A percentile compares a stretch with the other conserved stretches of the same genome.
These are phyloP conservation scores for Anarhynchus alexandrinus DNA, from an alignment of 2,113 vertebrate species.

Conservation along the genomic window DNA sequence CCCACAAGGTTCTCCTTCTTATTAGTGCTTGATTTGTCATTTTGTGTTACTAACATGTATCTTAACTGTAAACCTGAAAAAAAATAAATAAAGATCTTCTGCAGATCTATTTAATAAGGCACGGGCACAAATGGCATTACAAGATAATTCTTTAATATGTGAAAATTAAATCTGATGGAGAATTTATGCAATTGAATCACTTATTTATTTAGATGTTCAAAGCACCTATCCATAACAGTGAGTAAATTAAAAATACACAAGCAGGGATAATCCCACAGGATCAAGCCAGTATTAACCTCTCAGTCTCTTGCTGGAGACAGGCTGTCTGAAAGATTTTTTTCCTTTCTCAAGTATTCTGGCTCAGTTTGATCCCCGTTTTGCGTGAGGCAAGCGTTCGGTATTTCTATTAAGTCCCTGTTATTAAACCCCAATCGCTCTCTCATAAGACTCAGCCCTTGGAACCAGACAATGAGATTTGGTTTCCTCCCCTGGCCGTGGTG, in stretches of 20 bases:
- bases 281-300: neutral
- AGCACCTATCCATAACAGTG: neutral
- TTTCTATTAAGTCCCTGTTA: neutral
- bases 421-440: neutral
- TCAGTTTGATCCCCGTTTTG: neutral
- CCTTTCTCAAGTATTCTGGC: neutral
- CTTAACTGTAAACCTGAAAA: neutral
- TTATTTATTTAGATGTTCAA: neutral
- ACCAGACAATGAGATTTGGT: neutral
- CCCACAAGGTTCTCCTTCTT: neutral
- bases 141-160: neutral
- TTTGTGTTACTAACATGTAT: neutral
- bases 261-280: neutral
- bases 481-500: neutral
- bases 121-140: neutral
- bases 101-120: neutral
- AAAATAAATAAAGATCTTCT: neutral
- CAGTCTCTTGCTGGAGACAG: neutral
- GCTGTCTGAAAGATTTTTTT: neutral
- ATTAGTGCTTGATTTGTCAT: neutral
- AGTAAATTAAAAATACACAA: neutral
- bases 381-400: fast-evolving
- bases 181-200: neutral
- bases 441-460: neutral
- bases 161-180: neutral